Base-by-base conservation (phyloP, 2,888 invertebrate species). In the Lasioglossum marginatum region DNA sequence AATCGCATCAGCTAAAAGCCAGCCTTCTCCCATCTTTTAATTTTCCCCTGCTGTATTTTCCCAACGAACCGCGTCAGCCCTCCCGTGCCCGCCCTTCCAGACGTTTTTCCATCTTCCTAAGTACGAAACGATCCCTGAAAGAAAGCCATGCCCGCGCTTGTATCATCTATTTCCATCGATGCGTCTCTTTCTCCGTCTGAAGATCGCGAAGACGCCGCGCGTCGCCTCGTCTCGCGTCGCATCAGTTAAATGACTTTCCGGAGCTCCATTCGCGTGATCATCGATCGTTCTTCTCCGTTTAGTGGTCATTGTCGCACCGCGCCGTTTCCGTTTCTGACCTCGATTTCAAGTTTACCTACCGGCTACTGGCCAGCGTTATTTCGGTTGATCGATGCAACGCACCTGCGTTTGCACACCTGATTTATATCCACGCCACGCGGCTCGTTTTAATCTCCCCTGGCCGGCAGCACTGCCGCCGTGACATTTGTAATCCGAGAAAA, bases 311-410 rank as follows among this genome's bases (percentile, higher is more conserved):
- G 45, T 14, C 23, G 48, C 48, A 6, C 48, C 48, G 48, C 48
- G 48, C 23, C 48, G 48, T 6, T 48, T 23, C 48, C 40, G 48
- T 73, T 81, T 76, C 57, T 60, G 81, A 66, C 76, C 77, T 34
- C 68, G 68, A 78, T 86, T 73, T 66, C 34, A 73, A 34, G 78
- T 31, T 37, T 73, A 79, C 81, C 81, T 34, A 40, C 81, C 81
- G 84, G 86, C 87, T 77, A 88, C 71, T 57, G 68, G 14, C 40
- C 66, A 43, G 45, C 83, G 89, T 91, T 88, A 89, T 90, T 91
- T 89, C 86, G 85, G 77, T 82, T 88, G 90, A 91, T 91, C 90
- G 90, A 90, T 91, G 89, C 83, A 86, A 87, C 81, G 88, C 90
- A 91, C 90, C 90, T 91, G 90, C 89, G 89, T 88, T 81, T 23